These are phyloP conservation scores for Trinorchestia longiramus DNA, from an alignment of 1,140 invertebrate genomes.

Conservation along the genomic window DNA sequence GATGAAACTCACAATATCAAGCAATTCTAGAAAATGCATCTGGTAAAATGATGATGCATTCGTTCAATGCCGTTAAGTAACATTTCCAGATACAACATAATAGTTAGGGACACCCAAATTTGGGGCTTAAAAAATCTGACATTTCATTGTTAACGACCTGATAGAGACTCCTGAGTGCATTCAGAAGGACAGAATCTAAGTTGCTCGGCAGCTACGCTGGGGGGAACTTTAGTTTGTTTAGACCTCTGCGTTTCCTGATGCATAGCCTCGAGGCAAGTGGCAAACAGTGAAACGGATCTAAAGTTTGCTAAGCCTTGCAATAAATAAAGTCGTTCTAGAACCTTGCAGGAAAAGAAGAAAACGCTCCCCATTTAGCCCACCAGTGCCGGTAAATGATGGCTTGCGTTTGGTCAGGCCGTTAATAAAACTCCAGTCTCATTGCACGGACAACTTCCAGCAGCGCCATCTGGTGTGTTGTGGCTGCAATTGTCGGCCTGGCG, in stretches of 20 bases:
- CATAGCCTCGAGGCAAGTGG: neutral
- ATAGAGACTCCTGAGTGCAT: too few relatives aligned
- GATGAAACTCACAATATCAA: too few relatives aligned
- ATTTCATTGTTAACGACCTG: too few relatives aligned
- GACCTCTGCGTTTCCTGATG: neutral
- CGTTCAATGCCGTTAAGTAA: too few relatives aligned
- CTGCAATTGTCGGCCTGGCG: neutral
- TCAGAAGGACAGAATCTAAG: neutral
- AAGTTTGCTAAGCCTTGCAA: constrained; percentile 7
- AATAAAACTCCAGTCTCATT: constrained; percentile 12
- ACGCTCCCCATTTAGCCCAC: neutral
- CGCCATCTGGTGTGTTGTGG: constrained; percentile 1
- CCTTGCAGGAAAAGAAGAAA: neutral
- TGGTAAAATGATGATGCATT: too few relatives aligned
- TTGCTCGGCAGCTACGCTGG: neutral
- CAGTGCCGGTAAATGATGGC: neutral
- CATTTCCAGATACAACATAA: too few relatives aligned
- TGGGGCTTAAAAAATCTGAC: too few relatives aligned
- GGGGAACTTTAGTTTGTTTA: neutral
- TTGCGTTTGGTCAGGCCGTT: constrained; percentile 7
- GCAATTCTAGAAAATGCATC: too few relatives aligned
- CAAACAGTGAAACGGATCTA: neutral
- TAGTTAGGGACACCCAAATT: too few relatives aligned
- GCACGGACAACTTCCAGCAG: constrained; percentile 1
- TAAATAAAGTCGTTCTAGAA: neutral